A percentile compares a stretch with the other conserved stretches of the same genome.
Conservation (phyloP, 2,888 invertebrate genomes). For the Limnephilus auricula region DNA sequence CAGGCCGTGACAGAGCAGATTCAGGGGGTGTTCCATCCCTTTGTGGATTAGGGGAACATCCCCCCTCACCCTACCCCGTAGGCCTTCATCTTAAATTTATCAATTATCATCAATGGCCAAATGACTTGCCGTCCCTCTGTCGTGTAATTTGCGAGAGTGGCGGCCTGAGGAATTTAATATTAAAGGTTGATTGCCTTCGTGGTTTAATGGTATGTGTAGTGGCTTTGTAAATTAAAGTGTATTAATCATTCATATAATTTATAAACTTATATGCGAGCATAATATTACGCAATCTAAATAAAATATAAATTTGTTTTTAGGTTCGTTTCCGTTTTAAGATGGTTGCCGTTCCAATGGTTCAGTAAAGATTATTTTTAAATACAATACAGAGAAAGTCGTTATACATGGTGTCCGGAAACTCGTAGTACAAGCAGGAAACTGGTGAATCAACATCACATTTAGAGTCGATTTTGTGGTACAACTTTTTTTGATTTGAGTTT, state of each 20-base stretch:
- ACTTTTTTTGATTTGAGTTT: too few relatives aligned
- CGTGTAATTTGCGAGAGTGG: conserved; percentile 14
- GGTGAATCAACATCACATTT: too few relatives aligned
- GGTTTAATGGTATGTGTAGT: background rate
- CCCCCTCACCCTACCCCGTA: background rate
- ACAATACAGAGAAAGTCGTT: too few relatives aligned
- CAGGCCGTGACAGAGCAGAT: background rate
- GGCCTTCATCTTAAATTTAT: conserved; percentile 38
- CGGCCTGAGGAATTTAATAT: background rate
- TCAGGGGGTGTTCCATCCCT: background rate
- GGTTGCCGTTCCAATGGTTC: too few relatives aligned
- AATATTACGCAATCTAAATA: too few relatives aligned
- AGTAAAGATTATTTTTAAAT: too few relatives aligned
- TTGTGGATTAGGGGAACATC: background rate
- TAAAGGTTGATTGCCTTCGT: background rate
- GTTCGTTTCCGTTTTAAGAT: too few relatives aligned
- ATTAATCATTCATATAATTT: background rate
- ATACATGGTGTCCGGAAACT: too few relatives aligned
- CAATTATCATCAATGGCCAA: conserved; percentile 29
- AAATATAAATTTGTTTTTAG: too few relatives aligned
- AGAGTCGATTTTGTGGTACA: too few relatives aligned
- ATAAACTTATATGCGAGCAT: too few relatives aligned
- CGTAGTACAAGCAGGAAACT: too few relatives aligned
- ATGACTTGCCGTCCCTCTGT: conserved; percentile 12
- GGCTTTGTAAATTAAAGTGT: background rate